Evolutionary conservation across 2,113 vertebrate genomes (phyloP).

Genomic region (Cyprinodon tularosa): DNA sequence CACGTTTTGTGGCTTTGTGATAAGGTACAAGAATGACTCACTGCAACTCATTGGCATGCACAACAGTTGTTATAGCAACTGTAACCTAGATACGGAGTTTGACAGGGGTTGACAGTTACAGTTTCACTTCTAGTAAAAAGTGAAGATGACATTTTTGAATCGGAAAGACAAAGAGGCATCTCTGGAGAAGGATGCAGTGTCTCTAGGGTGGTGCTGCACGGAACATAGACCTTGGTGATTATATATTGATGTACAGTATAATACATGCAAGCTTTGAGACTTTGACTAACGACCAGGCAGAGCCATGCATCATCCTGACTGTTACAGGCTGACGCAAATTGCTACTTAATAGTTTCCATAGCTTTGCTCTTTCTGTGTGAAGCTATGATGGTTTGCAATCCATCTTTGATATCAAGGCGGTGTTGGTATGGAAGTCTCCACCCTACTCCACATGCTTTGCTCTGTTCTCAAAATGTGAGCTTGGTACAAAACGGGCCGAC

Average conservation of each 20-base stretch:
- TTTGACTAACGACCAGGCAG: conserved; percentile 42
- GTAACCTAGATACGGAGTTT: conserved; percentile 53
- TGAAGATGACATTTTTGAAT: conserved; percentile 44
- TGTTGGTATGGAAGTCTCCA: conserved; percentile 19
- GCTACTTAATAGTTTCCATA: conserved; percentile 53
- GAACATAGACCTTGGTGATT: conserved; percentile 11
- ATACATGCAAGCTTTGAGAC: conserved; percentile 38
- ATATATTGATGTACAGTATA: conserved; percentile 9
- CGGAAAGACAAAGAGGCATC: conserved; percentile 17
- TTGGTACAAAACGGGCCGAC: background rate
- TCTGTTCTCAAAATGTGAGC: conserved; percentile 29
- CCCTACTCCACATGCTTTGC: conserved; percentile 20
- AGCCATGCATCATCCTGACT: conserved; percentile 43
- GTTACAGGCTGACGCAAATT: conserved; percentile 49
- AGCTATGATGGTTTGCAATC: conserved; percentile 23
- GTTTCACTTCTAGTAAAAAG: conserved; percentile 11
- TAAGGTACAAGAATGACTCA: conserved; percentile 57
- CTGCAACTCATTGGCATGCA: conserved; percentile 53
- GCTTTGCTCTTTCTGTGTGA: conserved; percentile 29
- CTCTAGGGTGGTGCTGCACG: conserved; percentile 18
- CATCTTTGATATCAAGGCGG: conserved; percentile 12
- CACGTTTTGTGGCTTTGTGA: background rate
- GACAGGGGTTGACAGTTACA: conserved; percentile 53
- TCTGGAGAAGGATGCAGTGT: conserved; percentile 4
- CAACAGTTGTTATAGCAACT: conserved; percentile 65